Evolutionary conservation across 2,113 vertebrate genomes (phyloP).

Genomic region (Podocnemis expansa): DNA sequence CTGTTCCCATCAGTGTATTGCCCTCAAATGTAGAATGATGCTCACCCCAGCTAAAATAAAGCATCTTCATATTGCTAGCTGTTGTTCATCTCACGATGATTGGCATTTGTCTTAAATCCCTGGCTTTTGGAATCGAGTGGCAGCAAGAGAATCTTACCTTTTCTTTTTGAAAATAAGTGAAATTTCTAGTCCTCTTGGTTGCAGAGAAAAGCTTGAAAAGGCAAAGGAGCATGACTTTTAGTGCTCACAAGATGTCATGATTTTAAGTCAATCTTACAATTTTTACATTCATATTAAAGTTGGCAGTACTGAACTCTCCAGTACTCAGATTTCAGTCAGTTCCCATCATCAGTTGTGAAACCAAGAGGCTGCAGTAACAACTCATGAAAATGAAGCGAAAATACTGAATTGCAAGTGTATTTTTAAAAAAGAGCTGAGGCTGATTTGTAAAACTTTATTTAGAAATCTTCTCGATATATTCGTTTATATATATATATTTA

Average conservation of each 20-base stretch:
- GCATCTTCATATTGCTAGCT: neutral
- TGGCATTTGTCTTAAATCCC: neutral
- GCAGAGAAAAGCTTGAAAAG: neutral
- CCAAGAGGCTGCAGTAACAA: neutral
- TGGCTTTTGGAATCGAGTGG: neutral
- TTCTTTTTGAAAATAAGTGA: neutral
- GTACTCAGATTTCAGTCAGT: neutral
- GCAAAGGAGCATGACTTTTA: neutral
- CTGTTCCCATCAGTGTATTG: neutral
- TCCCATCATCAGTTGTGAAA: neutral
- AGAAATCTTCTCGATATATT: constrained; percentile 89
- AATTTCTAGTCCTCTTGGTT: neutral
- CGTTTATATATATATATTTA: constrained; percentile 80
- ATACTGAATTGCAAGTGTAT: neutral
- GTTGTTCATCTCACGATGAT: neutral
- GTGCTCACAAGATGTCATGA: neutral
- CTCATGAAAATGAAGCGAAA: neutral
- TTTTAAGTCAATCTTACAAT: neutral
- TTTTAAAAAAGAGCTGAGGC: constrained; percentile 15
- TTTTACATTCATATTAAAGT: neutral
- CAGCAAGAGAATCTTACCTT: neutral
- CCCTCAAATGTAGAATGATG: neutral
- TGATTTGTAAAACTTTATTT: constrained; percentile 87
- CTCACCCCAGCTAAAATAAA: neutral
- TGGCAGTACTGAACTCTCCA: neutral